Conservation (phyloP, 2,113 vertebrate species). For the Podilymbus podiceps region DNA sequence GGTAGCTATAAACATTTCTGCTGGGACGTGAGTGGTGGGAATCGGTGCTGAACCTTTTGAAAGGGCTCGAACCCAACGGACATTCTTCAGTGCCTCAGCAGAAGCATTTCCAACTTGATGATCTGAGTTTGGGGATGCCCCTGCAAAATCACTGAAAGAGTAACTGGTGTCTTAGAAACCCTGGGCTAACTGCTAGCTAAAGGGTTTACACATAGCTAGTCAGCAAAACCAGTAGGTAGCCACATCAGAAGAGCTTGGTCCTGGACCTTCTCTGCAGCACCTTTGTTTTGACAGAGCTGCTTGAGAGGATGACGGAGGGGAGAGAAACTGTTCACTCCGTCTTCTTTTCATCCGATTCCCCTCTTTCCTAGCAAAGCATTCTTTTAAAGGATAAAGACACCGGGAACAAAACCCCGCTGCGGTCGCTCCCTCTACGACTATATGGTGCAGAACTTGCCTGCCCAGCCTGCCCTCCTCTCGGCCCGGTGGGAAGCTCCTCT, state of each 20-base stretch:
- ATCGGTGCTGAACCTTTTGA: neutral
- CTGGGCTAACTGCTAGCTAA: neutral
- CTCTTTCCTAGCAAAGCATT: neutral
- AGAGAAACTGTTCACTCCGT: fast-evolving
- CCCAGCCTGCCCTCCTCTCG: neutral
- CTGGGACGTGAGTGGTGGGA: fast-evolving
- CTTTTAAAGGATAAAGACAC: neutral
- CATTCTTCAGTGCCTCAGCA: fast-evolving
- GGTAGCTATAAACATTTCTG: neutral
- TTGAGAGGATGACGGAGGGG: neutral
- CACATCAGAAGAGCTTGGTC: neutral
- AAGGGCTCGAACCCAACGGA: neutral
- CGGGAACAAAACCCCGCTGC: neutral
- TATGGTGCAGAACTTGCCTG: neutral
- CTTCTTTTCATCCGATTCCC: neutral
- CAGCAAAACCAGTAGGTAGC: neutral
- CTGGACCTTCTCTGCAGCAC: neutral
- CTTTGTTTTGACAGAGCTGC: neutral
- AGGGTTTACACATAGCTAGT: neutral
- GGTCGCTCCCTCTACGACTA: neutral
- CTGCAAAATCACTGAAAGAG: neutral
- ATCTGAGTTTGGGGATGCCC: neutral
- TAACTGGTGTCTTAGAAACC: neutral
- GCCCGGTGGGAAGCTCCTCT: neutral
- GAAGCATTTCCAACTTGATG: neutral